Evolutionary conservation across 2,888 invertebrate species (phyloP), one percentile per base, ranked within the genome.

Genomic region (Drosophila dives): DNA sequence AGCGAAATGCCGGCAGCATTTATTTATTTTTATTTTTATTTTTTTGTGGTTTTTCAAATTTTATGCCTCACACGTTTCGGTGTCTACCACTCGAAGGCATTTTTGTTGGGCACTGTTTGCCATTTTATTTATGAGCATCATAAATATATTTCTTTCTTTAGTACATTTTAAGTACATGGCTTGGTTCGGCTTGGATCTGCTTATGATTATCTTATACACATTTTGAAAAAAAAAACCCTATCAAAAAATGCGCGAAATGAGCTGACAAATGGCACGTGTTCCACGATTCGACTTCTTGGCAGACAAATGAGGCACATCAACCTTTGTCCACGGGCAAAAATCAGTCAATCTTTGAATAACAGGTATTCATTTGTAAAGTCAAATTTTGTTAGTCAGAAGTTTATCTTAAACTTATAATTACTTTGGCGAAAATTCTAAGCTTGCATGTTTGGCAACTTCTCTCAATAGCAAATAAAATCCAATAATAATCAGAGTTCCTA

Each of bases 41-140:
- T 64, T 68, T 62, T 69, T 70, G 38, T 26, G 51, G 1, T 15
- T 50, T 42, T 59, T 76, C 50, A 66, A 68, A 86, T 81, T 83
- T 64, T 90, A 86, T 86, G 86, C 86, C 84, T 83, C 78, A 90
- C 90, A 86, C 86, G 86, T 86, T 75, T 63, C 61, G 61, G 61
- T 53, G 59, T 53, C 53, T 64, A 4, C 51, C 65, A 61, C 51
- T 51, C 51, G 55, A 23, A 59, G 67, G 62, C 60, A 55, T 72
- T 86, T 81, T 68, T 65, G 68, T 61, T 65, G 68, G 33, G 42
- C n/a, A 60, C 54, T 68, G 72, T 74, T 85, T 88, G 83, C 76
- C 73, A 81, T 72, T 81, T 83, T 87, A 89, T 89, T 86, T 90
- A 86, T 87, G 89, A 72, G 70, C 75, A 80, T 84, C 89, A 90